Percentiles rank a stretch among this genome's conserved stretches.
Evolutionary conservation across 2,113 vertebrate genomes (phyloP).

Genomic region (Mus pahari): DNA sequence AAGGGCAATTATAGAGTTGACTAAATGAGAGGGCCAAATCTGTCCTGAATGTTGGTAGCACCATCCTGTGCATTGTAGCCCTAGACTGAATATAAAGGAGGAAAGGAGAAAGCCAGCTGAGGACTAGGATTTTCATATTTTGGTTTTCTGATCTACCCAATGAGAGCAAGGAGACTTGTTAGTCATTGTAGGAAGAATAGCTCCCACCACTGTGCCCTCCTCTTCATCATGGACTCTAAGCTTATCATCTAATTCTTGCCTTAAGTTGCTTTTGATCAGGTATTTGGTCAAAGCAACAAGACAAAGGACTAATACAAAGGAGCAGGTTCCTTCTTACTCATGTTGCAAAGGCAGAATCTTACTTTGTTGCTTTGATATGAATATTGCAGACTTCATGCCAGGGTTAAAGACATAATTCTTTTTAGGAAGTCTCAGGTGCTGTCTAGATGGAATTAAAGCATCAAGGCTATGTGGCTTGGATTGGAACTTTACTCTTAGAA

Average conservation of each 20-base stretch:
- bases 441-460: background rate
- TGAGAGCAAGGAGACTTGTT: background rate
- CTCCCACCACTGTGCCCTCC: background rate
- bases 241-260: background rate
- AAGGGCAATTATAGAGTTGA: background rate
- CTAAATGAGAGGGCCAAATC: background rate
- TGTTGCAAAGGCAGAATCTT: background rate
- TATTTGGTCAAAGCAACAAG: background rate
- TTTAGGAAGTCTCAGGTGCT: background rate
- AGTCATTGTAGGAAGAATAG: background rate
- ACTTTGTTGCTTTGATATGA: slow-evolving; percentile 1
- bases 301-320: background rate
- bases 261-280: background rate
- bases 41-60: background rate
- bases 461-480: background rate
- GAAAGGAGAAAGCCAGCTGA: background rate
- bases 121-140: background rate
- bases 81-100: background rate
- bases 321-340: background rate
- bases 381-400: slow-evolving; percentile 16
- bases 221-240: background rate
- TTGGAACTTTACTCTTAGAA: background rate
- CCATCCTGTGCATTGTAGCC: background rate
- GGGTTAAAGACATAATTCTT: background rate
- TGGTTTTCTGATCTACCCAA: background rate